Percentiles rank a stretch among this genome's conserved stretches.
These are phyloP conservation scores for Heliornis fulica DNA, from an alignment of 2,113 vertebrate species.

Conservation along the genomic window DNA sequence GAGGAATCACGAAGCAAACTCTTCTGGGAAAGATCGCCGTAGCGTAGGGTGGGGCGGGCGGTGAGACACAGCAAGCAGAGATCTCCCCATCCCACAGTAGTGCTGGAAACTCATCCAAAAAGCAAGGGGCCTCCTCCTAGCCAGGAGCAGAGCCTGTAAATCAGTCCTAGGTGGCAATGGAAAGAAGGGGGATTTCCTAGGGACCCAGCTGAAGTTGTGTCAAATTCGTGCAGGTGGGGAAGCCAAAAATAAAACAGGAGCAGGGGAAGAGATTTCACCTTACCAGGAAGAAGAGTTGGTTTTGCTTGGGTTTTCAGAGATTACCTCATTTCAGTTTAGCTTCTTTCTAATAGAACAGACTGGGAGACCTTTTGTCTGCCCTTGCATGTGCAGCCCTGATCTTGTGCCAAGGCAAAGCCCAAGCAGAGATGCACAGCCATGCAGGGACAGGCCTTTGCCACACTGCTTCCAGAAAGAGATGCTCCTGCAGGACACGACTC, in stretches of 20 bases:
- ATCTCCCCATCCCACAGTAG: not conserved
- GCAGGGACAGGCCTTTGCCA: not conserved
- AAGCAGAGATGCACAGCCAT: not conserved
- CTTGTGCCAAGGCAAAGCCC: not conserved
- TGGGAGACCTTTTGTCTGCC: not conserved
- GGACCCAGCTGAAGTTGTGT: not conserved
- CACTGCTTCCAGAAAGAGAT: not conserved
- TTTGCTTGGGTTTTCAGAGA: not conserved
- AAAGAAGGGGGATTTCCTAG: not conserved
- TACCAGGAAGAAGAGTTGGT: not conserved
- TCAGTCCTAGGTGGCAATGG: not conserved
- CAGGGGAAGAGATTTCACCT: not conserved
- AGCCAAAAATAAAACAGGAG: not conserved
- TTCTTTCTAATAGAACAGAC: not conserved
- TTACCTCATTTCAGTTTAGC: not conserved
- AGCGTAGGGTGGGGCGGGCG: not conserved
- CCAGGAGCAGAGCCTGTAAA: not conserved
- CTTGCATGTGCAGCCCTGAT: fast-evolving
- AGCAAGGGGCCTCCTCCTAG: not conserved
- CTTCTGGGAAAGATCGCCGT: not conserved
- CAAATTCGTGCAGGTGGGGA: not conserved
- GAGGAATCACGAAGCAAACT: not conserved
- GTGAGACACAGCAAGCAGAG: not conserved
- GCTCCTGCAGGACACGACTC: not conserved
- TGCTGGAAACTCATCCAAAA: not conserved